Base-by-base conservation (phyloP, 2,888 invertebrate species). In the Sminthurinus aureus region DNA sequence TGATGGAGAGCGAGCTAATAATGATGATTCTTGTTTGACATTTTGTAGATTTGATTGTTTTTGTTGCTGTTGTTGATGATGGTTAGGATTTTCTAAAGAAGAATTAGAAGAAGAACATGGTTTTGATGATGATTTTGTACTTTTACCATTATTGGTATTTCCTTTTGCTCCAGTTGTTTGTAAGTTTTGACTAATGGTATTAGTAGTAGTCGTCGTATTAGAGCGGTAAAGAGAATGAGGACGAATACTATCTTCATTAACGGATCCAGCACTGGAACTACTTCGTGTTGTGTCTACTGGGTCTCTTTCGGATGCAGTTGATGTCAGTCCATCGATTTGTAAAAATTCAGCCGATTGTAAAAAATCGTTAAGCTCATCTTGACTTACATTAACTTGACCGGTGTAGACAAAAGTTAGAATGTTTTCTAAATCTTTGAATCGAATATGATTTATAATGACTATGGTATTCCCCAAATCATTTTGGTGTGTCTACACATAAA, bases 261-360 rank as follows among this genome's bases (percentile, higher is more conserved):
- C 38, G 1, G 38, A 38, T 38, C 38, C 38, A 38, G 38, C 6
- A 38, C 38, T 38, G 38, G 38, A 38, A 38, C 38, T 38, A 38
- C 38, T 38, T 38, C 38, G 1, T 38, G 38, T 38, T 38, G 38
- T 38, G 6, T 38, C 38, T 38, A 38, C 6, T 38, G 38, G 38
- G 6, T 38, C 38, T 38, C 38, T 38, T 38, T 38, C 38, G 6
- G 38, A 38, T 22, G 76, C 52, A 22, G 51, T 67, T 13, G 67
- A 81, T 15, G 85, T 81, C 6, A 88, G 81, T 12, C 88, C 88
- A 85, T 88, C 85, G 82, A 88, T 87, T 81, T 88, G 86, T 4
- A 88, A 78, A 9, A 87, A 69, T 52, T 88, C 85, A 1, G 85
- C 88, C 22, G 87, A 85, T 71, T 85, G 50, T 13, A 88, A 79